Evolutionary conservation across 2,888 invertebrate genomes (phyloP).

Genomic region (Acrobasis consociella): DNA sequence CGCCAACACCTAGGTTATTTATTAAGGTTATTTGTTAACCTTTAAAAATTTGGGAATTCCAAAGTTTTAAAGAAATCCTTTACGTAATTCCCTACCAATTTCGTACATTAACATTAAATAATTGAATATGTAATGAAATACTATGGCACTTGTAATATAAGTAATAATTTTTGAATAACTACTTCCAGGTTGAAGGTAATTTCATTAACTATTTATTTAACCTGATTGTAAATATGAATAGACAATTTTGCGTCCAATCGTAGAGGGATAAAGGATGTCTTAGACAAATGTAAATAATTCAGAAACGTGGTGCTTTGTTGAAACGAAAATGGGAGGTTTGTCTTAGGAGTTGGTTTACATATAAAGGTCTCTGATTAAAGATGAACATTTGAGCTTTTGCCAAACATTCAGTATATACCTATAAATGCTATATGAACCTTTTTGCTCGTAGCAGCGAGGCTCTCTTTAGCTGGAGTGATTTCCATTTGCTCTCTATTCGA

Average conservation of each 20-base stretch:
- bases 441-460: too few relatives aligned
- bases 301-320: constrained; percentile 19
- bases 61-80: too few relatives aligned
- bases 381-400: too few relatives aligned
- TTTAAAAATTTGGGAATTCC: too few relatives aligned
- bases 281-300: constrained; percentile 14
- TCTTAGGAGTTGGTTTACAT: neutral
- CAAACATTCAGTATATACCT: too few relatives aligned
- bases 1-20: too few relatives aligned
- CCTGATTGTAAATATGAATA: constrained; percentile 4
- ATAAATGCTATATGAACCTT: too few relatives aligned
- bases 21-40: too few relatives aligned
- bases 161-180: neutral
- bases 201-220: constrained; percentile 3
- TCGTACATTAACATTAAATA: neutral
- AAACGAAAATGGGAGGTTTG: neutral
- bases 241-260: constrained; percentile 17
- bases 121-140: neutral
- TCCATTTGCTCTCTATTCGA: too few relatives aligned
- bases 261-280: constrained; percentile 2
- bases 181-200: constrained; percentile 7
- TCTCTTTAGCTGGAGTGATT: too few relatives aligned
- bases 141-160: constrained; percentile 10
- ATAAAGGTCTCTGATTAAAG: neutral
- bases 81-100: too few relatives aligned